A percentile compares a stretch with the other conserved stretches of the same genome.
phyloP scores from a whole-genome alignment of 2,797 vertebrate species.

The Xiphophorus birchmanni region DNA sequence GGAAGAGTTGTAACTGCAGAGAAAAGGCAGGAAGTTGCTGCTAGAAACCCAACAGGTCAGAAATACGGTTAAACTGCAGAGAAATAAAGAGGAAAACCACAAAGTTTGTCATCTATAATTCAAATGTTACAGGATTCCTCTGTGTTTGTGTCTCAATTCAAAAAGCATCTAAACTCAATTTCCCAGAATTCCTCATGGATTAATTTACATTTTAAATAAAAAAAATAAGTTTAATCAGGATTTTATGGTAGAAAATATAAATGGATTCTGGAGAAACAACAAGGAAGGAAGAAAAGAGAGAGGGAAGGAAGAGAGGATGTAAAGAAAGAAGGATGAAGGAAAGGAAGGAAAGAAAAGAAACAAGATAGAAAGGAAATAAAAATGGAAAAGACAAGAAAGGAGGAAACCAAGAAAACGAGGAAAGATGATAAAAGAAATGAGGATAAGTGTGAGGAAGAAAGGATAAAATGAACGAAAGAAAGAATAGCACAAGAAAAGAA shows the following conservation, averaged over 20 bases:
- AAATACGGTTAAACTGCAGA: neutral
- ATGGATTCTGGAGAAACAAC: neutral
- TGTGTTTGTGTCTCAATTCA: too few relatives aligned
- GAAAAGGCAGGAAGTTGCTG: conserved; percentile 7
- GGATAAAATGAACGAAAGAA: neutral
- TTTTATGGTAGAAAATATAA: neutral
- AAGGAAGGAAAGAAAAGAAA: neutral
- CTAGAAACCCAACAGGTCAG: neutral
- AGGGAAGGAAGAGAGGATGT: neutral
- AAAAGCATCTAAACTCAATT: neutral
- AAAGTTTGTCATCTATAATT: neutral
- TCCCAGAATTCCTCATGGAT: neutral
- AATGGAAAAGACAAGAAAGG: neutral
- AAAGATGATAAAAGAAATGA: neutral
- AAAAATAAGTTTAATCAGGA: neutral
- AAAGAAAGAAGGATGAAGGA: too few relatives aligned
- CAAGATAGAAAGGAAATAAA: neutral
- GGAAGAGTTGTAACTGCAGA: conserved; percentile 9
- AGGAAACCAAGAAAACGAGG: neutral
- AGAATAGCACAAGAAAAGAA: too few relatives aligned
- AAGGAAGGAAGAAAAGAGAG: neutral
- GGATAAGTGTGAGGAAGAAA: neutral
- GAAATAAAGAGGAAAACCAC: neutral
- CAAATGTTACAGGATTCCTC: neutral
- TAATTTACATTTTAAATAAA: neutral